Conservation (phyloP, 2,797 vertebrate species). For the Aselliscus stoliczkanus region DNA sequence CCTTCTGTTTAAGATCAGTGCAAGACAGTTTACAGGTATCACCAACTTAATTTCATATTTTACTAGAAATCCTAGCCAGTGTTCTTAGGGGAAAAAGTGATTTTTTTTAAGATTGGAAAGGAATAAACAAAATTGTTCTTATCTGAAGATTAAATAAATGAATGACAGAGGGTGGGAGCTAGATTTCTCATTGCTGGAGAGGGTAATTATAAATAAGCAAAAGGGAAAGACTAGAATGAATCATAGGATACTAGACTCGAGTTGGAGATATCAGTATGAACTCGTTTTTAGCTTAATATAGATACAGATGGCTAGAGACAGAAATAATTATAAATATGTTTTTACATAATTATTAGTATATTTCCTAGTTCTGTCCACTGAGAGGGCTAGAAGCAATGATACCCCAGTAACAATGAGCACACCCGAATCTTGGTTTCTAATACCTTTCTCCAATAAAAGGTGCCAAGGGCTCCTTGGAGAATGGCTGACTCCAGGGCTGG, state of each 20-base stretch:
- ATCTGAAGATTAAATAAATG: not conserved
- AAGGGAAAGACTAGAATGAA: not conserved
- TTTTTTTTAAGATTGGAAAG: not conserved
- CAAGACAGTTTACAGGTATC: not conserved
- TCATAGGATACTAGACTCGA: not conserved
- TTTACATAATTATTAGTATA: not conserved
- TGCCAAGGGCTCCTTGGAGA: not conserved
- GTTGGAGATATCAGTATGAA: not conserved
- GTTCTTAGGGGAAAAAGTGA: not conserved
- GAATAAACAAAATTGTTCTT: not conserved
- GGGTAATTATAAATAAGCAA: not conserved
- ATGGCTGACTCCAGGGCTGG: not conserved
- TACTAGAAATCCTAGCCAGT: not conserved
- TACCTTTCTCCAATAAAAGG: not conserved
- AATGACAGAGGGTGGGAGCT: not conserved
- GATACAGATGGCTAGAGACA: not conserved
- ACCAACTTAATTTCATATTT: not conserved
- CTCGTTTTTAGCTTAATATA: not conserved
- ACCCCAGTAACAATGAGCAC: not conserved
- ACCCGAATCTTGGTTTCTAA: not conserved
- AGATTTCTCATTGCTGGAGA: not conserved
- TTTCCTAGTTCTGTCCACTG: not conserved
- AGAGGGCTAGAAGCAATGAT: not conserved
- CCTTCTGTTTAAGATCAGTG: not conserved
- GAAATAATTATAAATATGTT: not conserved